Conservation (phyloP, 1,140 invertebrate genomes). For the Diabrotica undecimpunctata region DNA sequence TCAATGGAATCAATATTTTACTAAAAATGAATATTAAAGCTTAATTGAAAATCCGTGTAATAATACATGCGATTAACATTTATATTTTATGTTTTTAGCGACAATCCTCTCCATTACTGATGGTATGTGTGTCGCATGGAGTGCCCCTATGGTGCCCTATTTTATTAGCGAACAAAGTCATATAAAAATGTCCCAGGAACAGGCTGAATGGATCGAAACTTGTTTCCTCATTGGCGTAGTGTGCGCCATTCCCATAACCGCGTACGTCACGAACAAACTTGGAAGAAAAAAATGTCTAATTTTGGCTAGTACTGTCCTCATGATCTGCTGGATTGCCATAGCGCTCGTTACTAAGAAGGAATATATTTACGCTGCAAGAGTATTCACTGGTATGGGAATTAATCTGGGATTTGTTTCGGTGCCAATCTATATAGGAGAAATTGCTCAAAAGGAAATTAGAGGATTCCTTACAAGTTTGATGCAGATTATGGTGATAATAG, state of each 20-base stretch:
- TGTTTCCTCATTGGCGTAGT: conserved; percentile 61
- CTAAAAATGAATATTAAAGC: too few species aligned
- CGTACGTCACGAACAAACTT: conserved; percentile 55
- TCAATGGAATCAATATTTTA: too few species aligned
- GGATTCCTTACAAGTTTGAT: conserved; percentile 38
- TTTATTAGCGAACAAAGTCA: conserved; percentile 43
- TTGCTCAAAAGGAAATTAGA: conserved; percentile 41
- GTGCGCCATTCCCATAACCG: conserved; percentile 54
- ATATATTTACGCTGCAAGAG: conserved; percentile 52
- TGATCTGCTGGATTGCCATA: conserved; percentile 61
- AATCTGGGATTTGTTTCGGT: conserved; percentile 42
- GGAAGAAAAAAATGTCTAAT: conserved; percentile 62
- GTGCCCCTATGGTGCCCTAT: conserved; percentile 57
- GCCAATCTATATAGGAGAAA: conserved; percentile 45
- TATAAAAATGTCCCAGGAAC: conserved; percentile 39
- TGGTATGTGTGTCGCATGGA: conserved; percentile 54
- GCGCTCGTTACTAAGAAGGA: conserved; percentile 45
- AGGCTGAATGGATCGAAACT: conserved; percentile 60
- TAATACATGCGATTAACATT: too few species aligned
- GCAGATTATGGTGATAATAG: conserved; percentile 25
- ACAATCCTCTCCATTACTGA: conserved; percentile 36
- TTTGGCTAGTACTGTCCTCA: conserved; percentile 54
- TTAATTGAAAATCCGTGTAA: too few species aligned
- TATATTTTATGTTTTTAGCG: conserved; percentile 32
- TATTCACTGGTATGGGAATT: conserved; percentile 34